Conservation (phyloP, 2,113 vertebrate genomes). For the Hyperopisus bebe region DNA sequence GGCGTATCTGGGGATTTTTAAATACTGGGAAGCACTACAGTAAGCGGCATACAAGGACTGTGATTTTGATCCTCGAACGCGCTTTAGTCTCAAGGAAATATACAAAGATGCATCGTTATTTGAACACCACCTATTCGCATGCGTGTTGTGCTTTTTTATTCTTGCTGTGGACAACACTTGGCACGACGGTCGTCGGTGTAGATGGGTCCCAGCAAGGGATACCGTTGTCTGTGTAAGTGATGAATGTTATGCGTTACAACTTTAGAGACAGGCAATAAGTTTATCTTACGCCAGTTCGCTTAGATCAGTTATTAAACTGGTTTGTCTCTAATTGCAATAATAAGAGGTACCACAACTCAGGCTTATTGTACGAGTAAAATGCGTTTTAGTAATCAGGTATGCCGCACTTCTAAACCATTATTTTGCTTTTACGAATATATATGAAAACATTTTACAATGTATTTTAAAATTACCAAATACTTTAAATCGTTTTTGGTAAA, state of each 20-base stretch:
- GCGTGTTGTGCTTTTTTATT: conserved; percentile 50
- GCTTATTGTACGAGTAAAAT: neutral
- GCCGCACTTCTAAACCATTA: neutral
- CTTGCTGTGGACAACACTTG: conserved; percentile 69
- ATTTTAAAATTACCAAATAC: neutral
- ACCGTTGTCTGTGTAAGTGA: conserved; percentile 90
- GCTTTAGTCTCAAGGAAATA: conserved; percentile 28
- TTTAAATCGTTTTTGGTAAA: neutral
- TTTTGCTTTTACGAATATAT: neutral
- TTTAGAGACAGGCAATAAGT: neutral
- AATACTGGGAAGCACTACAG: neutral
- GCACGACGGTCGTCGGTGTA: conserved; percentile 59
- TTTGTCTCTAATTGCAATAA: neutral
- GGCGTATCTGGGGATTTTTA: conserved; percentile 32
- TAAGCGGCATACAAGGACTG: conserved; percentile 1
- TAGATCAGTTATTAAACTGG: neutral
- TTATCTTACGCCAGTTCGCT: neutral
- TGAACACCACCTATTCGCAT: conserved; percentile 42
- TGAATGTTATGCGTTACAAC: neutral
- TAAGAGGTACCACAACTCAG: neutral
- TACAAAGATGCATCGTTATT: conserved; percentile 58
- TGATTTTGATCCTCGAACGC: neutral
- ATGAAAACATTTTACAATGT: neutral
- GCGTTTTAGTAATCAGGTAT: neutral
- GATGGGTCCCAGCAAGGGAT: conserved; percentile 86